Evolutionary conservation across 2,888 invertebrate species (phyloP).

Genomic region (Celastrina argiolus): DNA sequence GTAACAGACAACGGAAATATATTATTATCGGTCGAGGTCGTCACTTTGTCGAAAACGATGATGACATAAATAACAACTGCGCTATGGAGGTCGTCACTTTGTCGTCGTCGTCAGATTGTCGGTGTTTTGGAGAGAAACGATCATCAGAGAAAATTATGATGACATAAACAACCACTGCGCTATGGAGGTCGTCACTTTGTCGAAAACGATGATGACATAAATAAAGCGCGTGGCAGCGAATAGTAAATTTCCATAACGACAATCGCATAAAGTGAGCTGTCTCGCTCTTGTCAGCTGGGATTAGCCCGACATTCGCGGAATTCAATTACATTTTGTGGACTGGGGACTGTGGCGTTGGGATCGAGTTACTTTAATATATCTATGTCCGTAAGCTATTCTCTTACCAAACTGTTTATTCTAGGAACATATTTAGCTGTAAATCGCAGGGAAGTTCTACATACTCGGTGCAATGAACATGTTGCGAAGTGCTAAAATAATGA

Average conservation of each 20-base stretch:
- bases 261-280: background rate
- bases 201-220: background rate
- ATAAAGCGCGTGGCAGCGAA: background rate
- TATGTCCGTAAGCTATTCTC: background rate
- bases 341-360: background rate
- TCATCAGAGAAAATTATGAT: too few relatives aligned
- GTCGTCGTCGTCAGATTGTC: too few relatives aligned
- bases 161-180: too few relatives aligned
- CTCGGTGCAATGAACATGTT: too few relatives aligned
- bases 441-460: too few relatives aligned
- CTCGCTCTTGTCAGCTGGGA: conserved; percentile 1
- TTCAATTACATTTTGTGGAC: conserved; percentile 13
- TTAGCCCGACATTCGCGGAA: conserved; percentile 1
- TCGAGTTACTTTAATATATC: conserved; percentile 1
- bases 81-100: too few relatives aligned
- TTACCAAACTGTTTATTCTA: background rate
- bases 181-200: background rate
- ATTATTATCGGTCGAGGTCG: too few relatives aligned
- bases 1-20: too few relatives aligned
- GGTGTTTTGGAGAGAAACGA: too few relatives aligned
- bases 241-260: background rate
- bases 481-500: background rate
- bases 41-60: too few relatives aligned
- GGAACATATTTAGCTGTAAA: background rate
- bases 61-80: too few relatives aligned